phyloP scores from a whole-genome alignment of 2,113 vertebrate species.

The Archocentrus centrarchus region DNA sequence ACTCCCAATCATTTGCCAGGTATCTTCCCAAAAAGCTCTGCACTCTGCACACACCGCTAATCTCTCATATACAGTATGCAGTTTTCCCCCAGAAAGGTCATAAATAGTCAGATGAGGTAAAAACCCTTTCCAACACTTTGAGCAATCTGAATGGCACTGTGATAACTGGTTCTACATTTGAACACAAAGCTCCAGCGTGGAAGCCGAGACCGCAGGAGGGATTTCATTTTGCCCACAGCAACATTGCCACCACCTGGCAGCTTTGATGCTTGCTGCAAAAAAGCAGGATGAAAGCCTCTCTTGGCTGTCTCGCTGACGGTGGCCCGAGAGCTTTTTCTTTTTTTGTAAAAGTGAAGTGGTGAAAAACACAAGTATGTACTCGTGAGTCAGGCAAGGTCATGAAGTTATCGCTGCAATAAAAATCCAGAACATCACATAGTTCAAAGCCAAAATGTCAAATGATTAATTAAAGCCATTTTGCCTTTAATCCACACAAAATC shows the following conservation, averaged over 20 bases:
- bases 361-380: not conserved
- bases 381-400: not conserved
- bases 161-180: slow-evolving; percentile 18
- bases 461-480: not conserved
- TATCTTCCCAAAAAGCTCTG: not conserved
- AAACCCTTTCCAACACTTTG: not conserved
- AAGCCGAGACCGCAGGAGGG: slow-evolving; percentile 27
- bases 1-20: not conserved
- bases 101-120: not conserved
- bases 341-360: not conserved
- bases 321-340: not conserved
- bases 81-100: not conserved
- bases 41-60: not conserved
- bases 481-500: not conserved
- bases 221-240: slow-evolving; percentile 66
- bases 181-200: slow-evolving; percentile 3
- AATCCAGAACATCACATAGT: not conserved
- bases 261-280: slow-evolving; percentile 35
- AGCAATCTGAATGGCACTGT: slow-evolving; percentile 8
- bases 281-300: not conserved
- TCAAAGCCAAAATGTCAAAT: not conserved
- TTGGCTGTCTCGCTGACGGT: not conserved
- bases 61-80: not conserved
- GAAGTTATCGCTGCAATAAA: not conserved
- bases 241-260: slow-evolving; percentile 81